These are phyloP conservation scores for Aphelocoma californica DNA, from an alignment of 2,797 vertebrate genomes.

Conservation along the genomic window DNA sequence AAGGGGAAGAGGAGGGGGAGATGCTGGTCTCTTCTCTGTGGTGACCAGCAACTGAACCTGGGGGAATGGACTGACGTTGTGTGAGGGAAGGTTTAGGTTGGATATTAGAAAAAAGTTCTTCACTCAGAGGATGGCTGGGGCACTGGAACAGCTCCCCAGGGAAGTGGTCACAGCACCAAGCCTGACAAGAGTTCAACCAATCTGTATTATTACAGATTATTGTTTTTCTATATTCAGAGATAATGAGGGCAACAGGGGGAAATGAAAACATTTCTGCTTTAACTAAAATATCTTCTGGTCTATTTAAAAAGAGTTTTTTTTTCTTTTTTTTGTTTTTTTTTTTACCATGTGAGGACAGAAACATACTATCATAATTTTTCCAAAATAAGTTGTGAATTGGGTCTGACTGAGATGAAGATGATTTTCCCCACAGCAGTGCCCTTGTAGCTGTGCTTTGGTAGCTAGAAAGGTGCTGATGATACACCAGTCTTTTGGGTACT, in stretches of 20 bases:
- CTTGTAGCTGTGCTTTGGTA: not conserved
- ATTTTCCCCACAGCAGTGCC: not conserved
- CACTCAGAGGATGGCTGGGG: accelerated
- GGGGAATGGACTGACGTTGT: not conserved
- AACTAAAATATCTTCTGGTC: not conserved
- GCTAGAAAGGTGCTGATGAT: not conserved
- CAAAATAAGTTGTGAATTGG: not conserved
- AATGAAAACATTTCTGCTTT: not conserved
- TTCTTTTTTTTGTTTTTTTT: not conserved
- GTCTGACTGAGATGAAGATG: not conserved
- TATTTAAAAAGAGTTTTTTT: not conserved
- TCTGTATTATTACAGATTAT: not conserved
- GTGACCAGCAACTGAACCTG: not conserved
- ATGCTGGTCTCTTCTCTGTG: too few relatives aligned
- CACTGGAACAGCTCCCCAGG: not conserved
- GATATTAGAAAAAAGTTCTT: not conserved
- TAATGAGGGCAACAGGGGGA: not conserved
- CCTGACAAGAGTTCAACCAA: not conserved
- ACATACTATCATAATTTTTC: not conserved
- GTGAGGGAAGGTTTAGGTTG: not conserved
- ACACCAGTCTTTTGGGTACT: not conserved
- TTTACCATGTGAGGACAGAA: not conserved
- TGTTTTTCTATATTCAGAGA: not conserved
- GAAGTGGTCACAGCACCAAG: not conserved
- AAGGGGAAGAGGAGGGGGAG: not conserved